These are phyloP conservation scores for Byasa hedistus DNA, from an alignment of 2,888 invertebrate species.

Conservation along the genomic window DNA sequence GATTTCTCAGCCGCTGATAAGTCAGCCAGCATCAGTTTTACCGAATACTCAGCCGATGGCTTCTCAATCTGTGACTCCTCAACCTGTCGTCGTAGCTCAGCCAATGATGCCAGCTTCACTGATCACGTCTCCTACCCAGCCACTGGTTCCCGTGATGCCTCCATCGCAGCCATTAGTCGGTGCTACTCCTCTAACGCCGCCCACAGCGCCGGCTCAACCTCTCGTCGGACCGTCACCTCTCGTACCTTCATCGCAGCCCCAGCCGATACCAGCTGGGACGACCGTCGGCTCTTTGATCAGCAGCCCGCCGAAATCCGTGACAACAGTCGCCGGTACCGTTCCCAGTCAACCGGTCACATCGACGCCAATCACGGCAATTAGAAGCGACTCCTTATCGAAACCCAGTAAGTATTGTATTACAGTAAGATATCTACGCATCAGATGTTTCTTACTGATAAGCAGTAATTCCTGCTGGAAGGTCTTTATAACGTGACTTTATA, in stretches of 20 bases:
- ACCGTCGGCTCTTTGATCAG: conserved; percentile 51
- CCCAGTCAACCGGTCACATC: conserved; percentile 64
- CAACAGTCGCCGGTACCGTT: conserved; percentile 42
- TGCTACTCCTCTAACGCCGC: conserved; percentile 25
- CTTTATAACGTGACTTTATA: no score
- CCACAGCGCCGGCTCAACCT: conserved; percentile 38
- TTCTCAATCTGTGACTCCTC: conserved; percentile 24
- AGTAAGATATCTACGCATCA: no score
- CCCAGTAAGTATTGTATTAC: conserved; percentile 52
- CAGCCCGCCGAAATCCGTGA: conserved; percentile 57
- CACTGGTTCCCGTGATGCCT: conserved; percentile 42
- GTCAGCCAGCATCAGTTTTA: conserved; percentile 29
- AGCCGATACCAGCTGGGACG: conserved; percentile 43
- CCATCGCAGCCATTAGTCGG: conserved; percentile 27
- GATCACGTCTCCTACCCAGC: conserved; percentile 35
- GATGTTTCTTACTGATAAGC: no score
- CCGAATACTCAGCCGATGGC: conserved; percentile 32
- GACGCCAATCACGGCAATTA: conserved; percentile 63
- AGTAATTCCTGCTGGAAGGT: no score
- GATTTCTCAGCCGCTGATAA: conserved; percentile 38
- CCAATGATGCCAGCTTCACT: conserved; percentile 19
- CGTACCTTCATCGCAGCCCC: conserved; percentile 41
- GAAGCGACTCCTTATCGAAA: conserved; percentile 61
- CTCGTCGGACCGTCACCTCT: conserved; percentile 35
- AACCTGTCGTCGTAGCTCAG: conserved; percentile 36